Percentiles rank a stretch among this genome's conserved stretches.
These are phyloP conservation scores for Torymus auratus DNA, from an alignment of 2,888 invertebrate species.

Conservation along the genomic window DNA sequence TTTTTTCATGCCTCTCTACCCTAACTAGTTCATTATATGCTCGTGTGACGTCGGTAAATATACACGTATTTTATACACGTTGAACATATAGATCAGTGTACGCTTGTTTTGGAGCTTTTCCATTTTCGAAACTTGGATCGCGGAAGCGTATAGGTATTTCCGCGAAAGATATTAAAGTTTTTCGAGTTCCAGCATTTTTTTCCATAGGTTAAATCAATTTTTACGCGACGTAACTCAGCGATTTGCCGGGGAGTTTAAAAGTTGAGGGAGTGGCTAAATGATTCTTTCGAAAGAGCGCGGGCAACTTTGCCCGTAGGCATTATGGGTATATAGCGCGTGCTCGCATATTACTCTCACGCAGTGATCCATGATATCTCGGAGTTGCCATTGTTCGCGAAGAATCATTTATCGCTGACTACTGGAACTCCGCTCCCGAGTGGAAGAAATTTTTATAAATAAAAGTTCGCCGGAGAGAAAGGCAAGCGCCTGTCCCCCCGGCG, in stretches of 20 bases:
- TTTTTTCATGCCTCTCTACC: not conserved
- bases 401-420: not conserved
- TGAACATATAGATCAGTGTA: too few species aligned
- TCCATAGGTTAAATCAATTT: conserved; percentile 43
- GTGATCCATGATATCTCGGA: not conserved
- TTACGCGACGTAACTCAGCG: conserved; percentile 30
- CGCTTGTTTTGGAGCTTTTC: too few species aligned
- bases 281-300: conserved; percentile 32
- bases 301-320: too few species aligned
- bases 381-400: conserved; percentile 5
- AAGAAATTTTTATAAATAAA: too few species aligned
- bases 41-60: too few species aligned
- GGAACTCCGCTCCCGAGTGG: too few species aligned
- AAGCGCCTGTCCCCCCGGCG: too few species aligned
- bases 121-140: too few species aligned
- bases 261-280: conserved; percentile 22
- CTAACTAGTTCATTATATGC: too few species aligned
- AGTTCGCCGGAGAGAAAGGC: too few species aligned
- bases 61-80: too few species aligned
- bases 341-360: not conserved
- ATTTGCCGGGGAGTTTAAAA: conserved; percentile 42
- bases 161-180: not conserved
- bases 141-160: too few species aligned
- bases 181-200: conserved; percentile 23
- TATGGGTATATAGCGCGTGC: not conserved